Base-by-base conservation (phyloP, 1,140 invertebrate genomes). In the Mizuhopecten yessoensis region DNA sequence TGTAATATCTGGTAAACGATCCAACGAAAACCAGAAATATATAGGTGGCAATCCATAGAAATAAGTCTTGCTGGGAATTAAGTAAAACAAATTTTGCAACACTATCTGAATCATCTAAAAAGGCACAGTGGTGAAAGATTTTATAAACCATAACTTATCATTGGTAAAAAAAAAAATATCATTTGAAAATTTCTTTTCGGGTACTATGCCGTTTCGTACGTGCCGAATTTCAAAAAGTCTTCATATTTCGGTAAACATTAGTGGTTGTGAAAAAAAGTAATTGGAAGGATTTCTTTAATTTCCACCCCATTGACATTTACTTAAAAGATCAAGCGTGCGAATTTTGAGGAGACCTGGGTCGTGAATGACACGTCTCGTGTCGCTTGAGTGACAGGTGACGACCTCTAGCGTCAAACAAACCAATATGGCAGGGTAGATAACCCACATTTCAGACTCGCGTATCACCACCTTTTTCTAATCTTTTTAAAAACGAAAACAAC, bases 401-500 rank as follows among this genome's bases (percentile, higher is more conserved):
- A 75, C 57, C 57, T 75, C 57, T 75, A 75, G 57, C 57, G 57
- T 75, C 57, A 75, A 75, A 75, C 57, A 75, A 75, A 29, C n/a
- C 23, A 75, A n/a, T 29, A 75, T 75, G 57, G 57, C 57, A 75
- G 57, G 57, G n/a, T 11, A n/a, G 57, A 75, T 75, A 75, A 75
- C 57, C 57, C 57, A 75, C n/a, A 75, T 75, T 75, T 75, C 57
- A 75, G 57, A 75, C n/a, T 5, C 2, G n/a, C 5, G n/a, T 75
- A 75, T 75, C 57, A n/a, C 57, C 57, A 75, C 57, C 57, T 75
- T 45, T n/a, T 75, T 75, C 57, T 75, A 75, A 75, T 75, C 57
- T 75, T 29, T n/a, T n/a, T 17, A 75, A 75, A n/a, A 75, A 75
- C 15, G 11, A 75, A 45, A 45, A 39, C 36, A 45, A 45, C 9